Evolutionary conservation across 1,140 invertebrate genomes (phyloP), one percentile per base, ranked within the genome.

Genomic region (Maniola jurtina): DNA sequence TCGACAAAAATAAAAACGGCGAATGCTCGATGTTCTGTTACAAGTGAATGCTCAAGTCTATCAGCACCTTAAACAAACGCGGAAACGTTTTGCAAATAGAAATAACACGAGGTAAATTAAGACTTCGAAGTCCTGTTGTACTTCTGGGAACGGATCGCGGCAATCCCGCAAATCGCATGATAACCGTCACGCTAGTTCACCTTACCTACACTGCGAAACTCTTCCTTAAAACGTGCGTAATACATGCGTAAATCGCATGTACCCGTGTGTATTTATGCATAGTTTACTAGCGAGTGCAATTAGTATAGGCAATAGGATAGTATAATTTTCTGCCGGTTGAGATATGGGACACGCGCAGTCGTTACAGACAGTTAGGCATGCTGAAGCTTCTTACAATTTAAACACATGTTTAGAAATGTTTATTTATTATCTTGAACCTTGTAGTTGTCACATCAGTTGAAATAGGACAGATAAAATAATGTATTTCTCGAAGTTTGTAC

Each of bases 131-230:
- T 45, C 42, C 42, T 45, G 42, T 45, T 45, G 42, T n/a, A 34
- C 11, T 79, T 79, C 74, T 69, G 55, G 57, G 74, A 79, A 78
- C 76, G 74, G 74, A 77, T 75, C 68, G 73, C 70, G 48, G 64
- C 66, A 66, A 70, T 63, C 68, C 66, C 64, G 56, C 60, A 34
- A 55, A 60, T 64, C 34, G 55, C 57, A 45, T 59, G 56, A 47
- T 66, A 34, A 36, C 47, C 55, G 60, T 58, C 66, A 63, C 60
- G 47, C 45, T 68, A 62, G 59, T 58, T 60, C 58, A 45, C 15
- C 35, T 35, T 25, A 58, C 57, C 8, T 55, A 45, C 42, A 33
- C 38, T 11, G 55, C 55, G 25, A 68, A 42, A 61, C 48, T 57
- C 42, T 6, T 45, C 42, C 42, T 45, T 45, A 45, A 13, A 8